Evolutionary conservation across 2,113 vertebrate species (phyloP).

Genomic region (Cyprinodon variegatus): DNA sequence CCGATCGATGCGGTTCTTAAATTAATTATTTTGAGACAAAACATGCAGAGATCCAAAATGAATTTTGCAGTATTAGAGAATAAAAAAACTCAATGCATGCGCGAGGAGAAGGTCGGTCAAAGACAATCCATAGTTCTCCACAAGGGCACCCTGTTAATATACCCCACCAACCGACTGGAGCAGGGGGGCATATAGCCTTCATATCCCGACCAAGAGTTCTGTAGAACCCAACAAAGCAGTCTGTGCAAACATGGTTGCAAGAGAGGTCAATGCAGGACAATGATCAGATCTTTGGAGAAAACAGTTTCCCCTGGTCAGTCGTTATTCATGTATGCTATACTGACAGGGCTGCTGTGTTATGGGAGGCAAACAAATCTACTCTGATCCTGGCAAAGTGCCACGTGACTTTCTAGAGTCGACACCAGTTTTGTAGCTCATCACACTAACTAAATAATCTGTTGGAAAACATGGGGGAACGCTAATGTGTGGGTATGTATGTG

Average conservation of each 20-base stretch:
- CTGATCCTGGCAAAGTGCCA: conserved; percentile 59
- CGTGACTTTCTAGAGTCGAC: conserved; percentile 50
- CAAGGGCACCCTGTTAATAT: conserved; percentile 57
- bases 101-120: conserved; percentile 53
- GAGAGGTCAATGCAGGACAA: conserved; percentile 45
- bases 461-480: conserved; percentile 40
- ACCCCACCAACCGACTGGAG: conserved; percentile 46
- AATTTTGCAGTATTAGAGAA: conserved; percentile 17
- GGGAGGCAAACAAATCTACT: conserved; percentile 65
- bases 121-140: conserved; percentile 58
- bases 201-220: conserved; percentile 60
- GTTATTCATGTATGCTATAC: conserved; percentile 64
- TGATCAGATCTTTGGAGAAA: conserved; percentile 48
- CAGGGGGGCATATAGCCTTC: conserved; percentile 56
- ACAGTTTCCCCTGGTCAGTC: conserved; percentile 47
- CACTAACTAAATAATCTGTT: conserved; percentile 48
- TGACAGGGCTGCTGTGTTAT: conserved; percentile 59
- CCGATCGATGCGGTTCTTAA: conserved; percentile 47
- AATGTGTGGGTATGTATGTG: conserved; percentile 21
- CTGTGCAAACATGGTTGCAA: conserved; percentile 39
- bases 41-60: background rate
- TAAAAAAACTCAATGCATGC: conserved; percentile 13
- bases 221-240: conserved; percentile 18
- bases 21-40: conserved; percentile 48
- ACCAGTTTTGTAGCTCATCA: conserved; percentile 48